Evolutionary conservation across 2,797 vertebrate species (phyloP).

Genomic region (Gallinago stenura): DNA sequence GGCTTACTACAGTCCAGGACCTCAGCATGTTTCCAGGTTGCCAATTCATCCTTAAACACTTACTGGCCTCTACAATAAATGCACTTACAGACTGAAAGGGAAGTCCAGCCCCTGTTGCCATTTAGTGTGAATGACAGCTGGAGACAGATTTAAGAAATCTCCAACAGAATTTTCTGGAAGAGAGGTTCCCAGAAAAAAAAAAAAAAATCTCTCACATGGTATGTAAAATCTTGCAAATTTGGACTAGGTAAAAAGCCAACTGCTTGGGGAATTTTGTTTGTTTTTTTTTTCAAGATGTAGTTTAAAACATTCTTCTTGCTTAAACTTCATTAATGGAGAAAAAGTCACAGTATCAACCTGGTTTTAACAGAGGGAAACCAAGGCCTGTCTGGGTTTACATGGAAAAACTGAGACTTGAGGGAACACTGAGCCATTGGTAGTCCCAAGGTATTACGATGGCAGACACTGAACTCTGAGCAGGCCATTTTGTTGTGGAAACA

Average conservation of each 20-base stretch:
- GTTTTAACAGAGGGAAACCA: neutral
- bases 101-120: neutral
- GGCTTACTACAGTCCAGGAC: neutral
- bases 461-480: neutral
- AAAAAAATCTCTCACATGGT: neutral
- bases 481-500: constrained; percentile 21
- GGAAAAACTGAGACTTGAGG: constrained; percentile 15
- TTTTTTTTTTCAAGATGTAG: neutral
- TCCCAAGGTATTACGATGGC: neutral
- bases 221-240: neutral
- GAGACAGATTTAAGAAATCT: neutral
- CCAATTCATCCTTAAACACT: rapidly evolving
- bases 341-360: neutral
- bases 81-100: neutral
- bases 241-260: neutral
- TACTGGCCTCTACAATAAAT: neutral
- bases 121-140: neutral
- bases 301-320: constrained; percentile 6
- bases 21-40: neutral
- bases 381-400: neutral
- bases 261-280: neutral
- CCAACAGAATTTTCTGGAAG: constrained; percentile 1
- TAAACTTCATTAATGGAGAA: neutral
- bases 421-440: neutral
- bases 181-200: neutral